Conservation (phyloP, 2,113 vertebrate species). For the Oreochromis niloticus region DNA sequence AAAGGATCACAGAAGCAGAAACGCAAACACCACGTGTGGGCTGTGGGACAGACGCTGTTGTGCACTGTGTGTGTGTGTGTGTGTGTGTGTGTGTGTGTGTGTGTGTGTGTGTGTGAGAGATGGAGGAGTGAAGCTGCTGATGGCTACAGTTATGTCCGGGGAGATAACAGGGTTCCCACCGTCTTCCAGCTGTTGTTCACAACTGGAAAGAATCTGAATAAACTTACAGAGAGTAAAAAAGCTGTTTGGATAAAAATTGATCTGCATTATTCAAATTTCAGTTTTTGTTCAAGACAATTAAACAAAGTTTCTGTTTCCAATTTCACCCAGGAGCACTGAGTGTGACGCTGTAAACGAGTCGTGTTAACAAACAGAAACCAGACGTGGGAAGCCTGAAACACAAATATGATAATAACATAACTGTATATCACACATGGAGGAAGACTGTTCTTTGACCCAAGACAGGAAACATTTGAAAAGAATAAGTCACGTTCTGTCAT, state of each 20-base stretch:
- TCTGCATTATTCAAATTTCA: background rate
- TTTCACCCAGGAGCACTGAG: background rate
- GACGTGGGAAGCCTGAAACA: background rate
- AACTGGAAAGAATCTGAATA: background rate
- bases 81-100: background rate
- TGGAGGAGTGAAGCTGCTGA: slow-evolving; percentile 24
- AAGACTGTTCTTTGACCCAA: slow-evolving; percentile 21
- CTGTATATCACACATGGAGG: slow-evolving; percentile 19
- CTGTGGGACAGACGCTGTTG: background rate
- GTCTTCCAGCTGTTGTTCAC: background rate
- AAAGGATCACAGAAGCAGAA: slow-evolving; percentile 41
- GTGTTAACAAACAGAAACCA: background rate
- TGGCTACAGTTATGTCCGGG: slow-evolving; percentile 5
- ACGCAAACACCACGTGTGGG: slow-evolving; percentile 46
- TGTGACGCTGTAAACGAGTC: background rate
- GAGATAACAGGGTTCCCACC: slow-evolving; percentile 22
- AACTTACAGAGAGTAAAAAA: background rate
- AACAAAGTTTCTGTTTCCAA: background rate
- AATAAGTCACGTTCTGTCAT: fast-evolving
- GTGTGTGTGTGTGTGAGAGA: background rate
- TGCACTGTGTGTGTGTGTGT: background rate
- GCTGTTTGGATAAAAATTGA: background rate
- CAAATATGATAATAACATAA: slow-evolving; percentile 28
- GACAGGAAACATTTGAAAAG: slow-evolving; percentile 43
- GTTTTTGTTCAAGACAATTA: background rate